Base-by-base conservation (phyloP, 2,888 invertebrate species). In the Plusia festucae region DNA sequence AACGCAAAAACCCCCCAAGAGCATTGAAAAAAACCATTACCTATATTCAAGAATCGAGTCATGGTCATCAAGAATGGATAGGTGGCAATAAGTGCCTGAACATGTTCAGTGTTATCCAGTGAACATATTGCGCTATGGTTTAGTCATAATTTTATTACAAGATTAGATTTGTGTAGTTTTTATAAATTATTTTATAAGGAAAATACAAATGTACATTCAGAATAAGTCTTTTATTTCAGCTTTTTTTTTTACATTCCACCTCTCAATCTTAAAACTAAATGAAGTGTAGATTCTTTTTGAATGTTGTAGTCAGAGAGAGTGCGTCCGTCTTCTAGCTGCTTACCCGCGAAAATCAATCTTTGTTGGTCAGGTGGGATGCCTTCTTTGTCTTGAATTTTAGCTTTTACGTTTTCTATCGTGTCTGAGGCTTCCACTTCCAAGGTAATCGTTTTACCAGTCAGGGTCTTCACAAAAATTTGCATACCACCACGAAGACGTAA, bases 261-360 rank as follows among this genome's bases (percentile, higher is more conserved):
- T 73, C 79, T 70, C 68, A 79, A 64, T 34, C 79, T 75, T 66
- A 79, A 55, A 56, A 78, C 78, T 66, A 96, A 90, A 80, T 96
- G 96, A 8, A 96, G 90, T 0, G 96, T 85, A 0, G 82, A 82
- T 60, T 82, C 82, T 20, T 82, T 82, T 27, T 82, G 82, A 20
- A 82, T 82, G 20, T 82, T 82, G 60, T 82, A 82, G 30, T 82
- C 82, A 8, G 82, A 82, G 0, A 82, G 66, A 0, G 82, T 82
- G 64, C 77, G 77, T 0, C 76, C 76, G 16, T 76, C 76, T 60
- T 76, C 76, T 1, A 77, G 32, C 49, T 77, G 77, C n/a, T 84
- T 84, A 0, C 84, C 84, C 2, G 84, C 84, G 20, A 84, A 84
- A 59, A 84, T 84, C 2, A 84, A 65, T 34, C 77, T 68, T 60